Evolutionary conservation across 2,888 invertebrate genomes (phyloP), one percentile per base, ranked within the genome.

Genomic region (Zhengitettix transpicula): DNA sequence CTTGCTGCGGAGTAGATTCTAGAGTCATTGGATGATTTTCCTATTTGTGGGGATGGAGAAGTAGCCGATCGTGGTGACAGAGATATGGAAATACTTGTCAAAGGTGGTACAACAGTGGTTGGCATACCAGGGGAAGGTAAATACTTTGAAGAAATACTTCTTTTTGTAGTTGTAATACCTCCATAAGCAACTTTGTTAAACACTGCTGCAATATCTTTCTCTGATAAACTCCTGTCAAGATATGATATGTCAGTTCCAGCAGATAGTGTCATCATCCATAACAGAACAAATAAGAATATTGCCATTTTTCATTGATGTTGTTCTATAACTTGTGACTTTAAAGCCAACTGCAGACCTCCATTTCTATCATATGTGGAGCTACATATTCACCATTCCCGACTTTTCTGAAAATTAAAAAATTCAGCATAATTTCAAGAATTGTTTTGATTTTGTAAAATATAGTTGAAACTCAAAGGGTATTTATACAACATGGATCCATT

Each of bases 161-260:
- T 74, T 67, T 83, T 83, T n/a, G 83, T 83, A 41, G 83, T 83
- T 42, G 79, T 78, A 60, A 81, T 81, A 16, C 60, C 62, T 14
- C 82, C 83, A 67, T 83, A 83, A 0, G 83, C 83, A 54, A 84
- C 55, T 71, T 84, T 83, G 65, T 81, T 83, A 66, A 84, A 78
- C 57, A 84, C 81, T 28, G 84, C 84, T 10, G 81, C 83, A 51
- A 84, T 78, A 69, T 80, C 82, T 65, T 82, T 79, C 67, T 84
- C 83, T 66, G 83, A 71, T 12, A 66, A 60, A 66, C 81, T 74
- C 65, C 80, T 78, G 66, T 82, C 82, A 58, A 82, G 69, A 67
- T 77, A 76, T 40, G 57, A 60, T 42, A 60, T 52, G 40, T 60
- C 60, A 57, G 60, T 60, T 11, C 60, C 60, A 12, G 53, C 52